Evolutionary conservation across 1,140 invertebrate species (phyloP).

Genomic region (Cotesia glomerata): DNA sequence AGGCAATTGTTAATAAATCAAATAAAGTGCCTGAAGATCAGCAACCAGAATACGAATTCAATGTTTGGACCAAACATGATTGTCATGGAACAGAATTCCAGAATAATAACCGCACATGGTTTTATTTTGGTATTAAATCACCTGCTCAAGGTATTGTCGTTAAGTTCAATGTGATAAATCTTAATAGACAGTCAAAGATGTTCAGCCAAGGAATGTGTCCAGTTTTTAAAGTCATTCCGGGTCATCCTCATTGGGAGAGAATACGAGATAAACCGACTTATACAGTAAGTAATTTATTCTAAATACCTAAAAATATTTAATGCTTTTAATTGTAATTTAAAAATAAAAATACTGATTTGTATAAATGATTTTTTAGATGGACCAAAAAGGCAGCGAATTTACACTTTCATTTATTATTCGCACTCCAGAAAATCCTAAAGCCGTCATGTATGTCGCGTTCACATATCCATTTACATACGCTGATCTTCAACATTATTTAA

Average conservation of each 20-base stretch:
- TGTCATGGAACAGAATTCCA: constrained; percentile 87
- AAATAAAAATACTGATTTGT: constrained; percentile 11
- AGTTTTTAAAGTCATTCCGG: constrained; percentile 74
- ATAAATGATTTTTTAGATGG: constrained; percentile 65
- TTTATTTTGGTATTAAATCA: constrained; percentile 86
- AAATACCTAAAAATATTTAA: too few species aligned
- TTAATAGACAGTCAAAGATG: constrained; percentile 89
- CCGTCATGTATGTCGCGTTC: constrained; percentile 87
- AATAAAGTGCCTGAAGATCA: constrained; percentile 53
- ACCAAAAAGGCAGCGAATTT: constrained; percentile 67
- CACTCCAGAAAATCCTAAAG: constrained; percentile 75
- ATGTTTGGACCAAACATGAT: constrained; percentile 90
- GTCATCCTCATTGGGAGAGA: constrained; percentile 79
- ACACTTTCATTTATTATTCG: constrained; percentile 80
- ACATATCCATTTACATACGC: constrained; percentile 89
- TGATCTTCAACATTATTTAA: constrained; percentile 75
- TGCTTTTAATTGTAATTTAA: constrained; percentile 19
- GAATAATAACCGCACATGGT: constrained; percentile 92
- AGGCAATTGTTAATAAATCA: constrained; percentile 38
- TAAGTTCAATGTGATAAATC: constrained; percentile 84
- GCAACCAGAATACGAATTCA: constrained; percentile 79
- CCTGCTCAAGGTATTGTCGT: constrained; percentile 65
- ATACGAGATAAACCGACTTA: constrained; percentile 75
- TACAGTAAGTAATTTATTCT: constrained; percentile 54
- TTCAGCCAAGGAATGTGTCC: constrained; percentile 91